These are phyloP conservation scores for Sericinus montela DNA, from an alignment of 2,888 invertebrate species.

Conservation along the genomic window DNA sequence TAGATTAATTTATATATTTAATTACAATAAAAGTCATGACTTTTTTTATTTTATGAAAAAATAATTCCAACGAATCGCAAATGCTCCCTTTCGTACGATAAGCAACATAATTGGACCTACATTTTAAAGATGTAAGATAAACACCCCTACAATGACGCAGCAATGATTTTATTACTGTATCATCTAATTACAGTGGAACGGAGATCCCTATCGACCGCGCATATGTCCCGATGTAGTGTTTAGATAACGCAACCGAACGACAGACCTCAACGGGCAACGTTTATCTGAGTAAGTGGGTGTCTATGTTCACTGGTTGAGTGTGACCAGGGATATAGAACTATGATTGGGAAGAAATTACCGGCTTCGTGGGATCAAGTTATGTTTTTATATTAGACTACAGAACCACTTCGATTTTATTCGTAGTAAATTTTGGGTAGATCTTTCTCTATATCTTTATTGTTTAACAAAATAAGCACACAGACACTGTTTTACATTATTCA, in stretches of 20 bases:
- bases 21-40: no score
- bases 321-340: slow-evolving; percentile 1
- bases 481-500: no score
- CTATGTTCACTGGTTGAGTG: slow-evolving; percentile 9
- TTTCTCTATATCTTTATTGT: no score
- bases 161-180: slow-evolving; percentile 69
- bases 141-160: slow-evolving; percentile 36
- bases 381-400: no score
- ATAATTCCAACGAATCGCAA: not conserved
- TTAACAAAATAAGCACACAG: no score
- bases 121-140: slow-evolving; percentile 36
- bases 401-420: no score
- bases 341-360: not conserved
- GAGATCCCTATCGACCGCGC: slow-evolving; percentile 56
- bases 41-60: no score
- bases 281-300: not conserved
- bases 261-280: slow-evolving; percentile 18
- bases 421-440: no score
- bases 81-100: not conserved
- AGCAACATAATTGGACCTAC: slow-evolving; percentile 16
- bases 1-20: no score
- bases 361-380: not conserved
- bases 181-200: slow-evolving; percentile 64
- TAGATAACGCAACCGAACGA: slow-evolving; percentile 37
- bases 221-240: slow-evolving; percentile 48